Base-by-base conservation (phyloP, 2,888 invertebrate species). In the Torymus tubicola region DNA sequence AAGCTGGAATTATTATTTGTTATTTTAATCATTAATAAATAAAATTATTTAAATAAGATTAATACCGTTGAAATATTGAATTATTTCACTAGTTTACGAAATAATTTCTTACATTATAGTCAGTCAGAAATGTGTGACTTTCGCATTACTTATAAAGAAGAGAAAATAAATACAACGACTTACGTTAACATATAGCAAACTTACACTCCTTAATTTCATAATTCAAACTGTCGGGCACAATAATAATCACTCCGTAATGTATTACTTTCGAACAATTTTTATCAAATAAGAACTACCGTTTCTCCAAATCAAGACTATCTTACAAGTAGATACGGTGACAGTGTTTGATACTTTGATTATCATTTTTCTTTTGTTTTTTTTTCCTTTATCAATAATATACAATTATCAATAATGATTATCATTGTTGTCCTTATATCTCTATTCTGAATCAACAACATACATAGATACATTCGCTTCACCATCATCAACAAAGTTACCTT, bases 321-420 rank as follows among this genome's bases (percentile, higher is more conserved):
- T 53, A 53, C 53, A 21, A n/a, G 16, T 61, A 55, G 57, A 24
- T n/a, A 55, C 53, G 55, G 24, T 50, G 21, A 52, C 42, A 63
- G 61, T 67, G 50, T 14, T 42, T 42, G 50, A n/a, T 24, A 61
- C 75, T 68, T 68, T 76, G 75, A 75, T 75, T 60, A 78, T 72
- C 57, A 70, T 50, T 53, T 50, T 70, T 70, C 12, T 8, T 68
- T 69, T 68, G 0, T 14, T 18, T 72, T 14, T 18, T 72, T 64
- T 76, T 42, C 4, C 64, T 8, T 42, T 42, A 42, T 76, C 18
- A 58, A 14, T 14, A 53, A 67, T 67, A 78, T 42, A 18, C n/a
- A 58, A 16, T 50, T 75, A 73, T 60, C 50, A 74, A 70, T 71
- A 80, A 70, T 71, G 75, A 80, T 75, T 70, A 65, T 80, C 80